A percentile compares a stretch with the other conserved stretches of the same genome.
phyloP scores from a whole-genome alignment of 2,113 vertebrate species.

The Spermophilus dauricus region DNA sequence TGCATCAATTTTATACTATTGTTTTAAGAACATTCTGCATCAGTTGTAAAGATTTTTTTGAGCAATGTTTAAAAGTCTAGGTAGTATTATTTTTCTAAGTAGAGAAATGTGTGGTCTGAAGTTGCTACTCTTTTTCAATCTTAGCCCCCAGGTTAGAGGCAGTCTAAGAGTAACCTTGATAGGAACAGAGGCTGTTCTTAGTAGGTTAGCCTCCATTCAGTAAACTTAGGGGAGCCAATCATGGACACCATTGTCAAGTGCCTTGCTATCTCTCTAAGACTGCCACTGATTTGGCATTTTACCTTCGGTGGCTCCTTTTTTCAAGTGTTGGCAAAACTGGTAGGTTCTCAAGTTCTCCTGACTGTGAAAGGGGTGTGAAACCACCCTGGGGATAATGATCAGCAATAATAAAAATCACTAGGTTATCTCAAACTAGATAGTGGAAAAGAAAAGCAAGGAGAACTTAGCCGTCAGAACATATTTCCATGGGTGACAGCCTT shows the following conservation, averaged over 20 bases:
- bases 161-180: neutral
- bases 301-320: neutral
- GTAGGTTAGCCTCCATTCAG: neutral
- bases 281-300: neutral
- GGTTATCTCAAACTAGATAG: neutral
- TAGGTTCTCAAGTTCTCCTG: conserved; percentile 15
- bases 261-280: neutral
- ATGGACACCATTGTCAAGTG: neutral
- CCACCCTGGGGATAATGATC: neutral
- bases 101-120: neutral
- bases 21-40: conserved; percentile 44
- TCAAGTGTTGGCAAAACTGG: neutral
- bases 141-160: neutral
- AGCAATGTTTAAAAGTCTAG: conserved; percentile 36
- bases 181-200: neutral
- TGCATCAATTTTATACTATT: neutral
- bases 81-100: neutral
- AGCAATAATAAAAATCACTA: neutral
- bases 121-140: neutral
- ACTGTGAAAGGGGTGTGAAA: neutral
- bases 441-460: neutral
- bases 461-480: neutral
- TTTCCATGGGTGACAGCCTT: neutral
- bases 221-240: no score
- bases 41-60: neutral